Base-by-base conservation (phyloP, 2,888 invertebrate genomes). In the Syrista parreyssii region DNA sequence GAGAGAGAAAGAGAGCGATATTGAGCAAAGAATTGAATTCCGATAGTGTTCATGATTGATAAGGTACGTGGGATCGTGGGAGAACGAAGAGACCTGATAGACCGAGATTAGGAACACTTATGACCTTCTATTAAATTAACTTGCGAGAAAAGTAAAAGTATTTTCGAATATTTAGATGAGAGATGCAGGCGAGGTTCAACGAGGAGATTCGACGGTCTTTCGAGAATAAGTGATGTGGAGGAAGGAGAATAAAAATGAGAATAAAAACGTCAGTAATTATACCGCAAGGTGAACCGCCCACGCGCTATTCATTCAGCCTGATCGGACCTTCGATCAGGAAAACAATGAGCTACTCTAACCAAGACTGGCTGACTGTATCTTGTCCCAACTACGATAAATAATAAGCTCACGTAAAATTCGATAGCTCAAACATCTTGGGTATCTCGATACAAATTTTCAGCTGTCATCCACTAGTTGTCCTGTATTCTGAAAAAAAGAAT, bases 241-340 rank as follows among this genome's bases (percentile, higher is more conserved):
- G 55, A 55, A 55, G 55, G 55, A 55, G 55, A 55, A 55, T 55
- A 55, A 55, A 55, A 55, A 55, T 55, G 23, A 55, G 55, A 55
- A 55, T 55, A 55, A 55, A 55, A 55, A 55, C 9, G 55, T 55
- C 55, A 23, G 55, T 71, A 71, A 71, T 71, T 71, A 71, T 71
- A 71, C 32, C 32, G 71, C 71, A 71, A 71, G 71, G 71, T 71
- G 71, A 71, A 33, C 71, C 71, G 33, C 71, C 71, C 71, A 71
- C 71, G 71, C 71, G 55, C 55, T 55, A 55, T 55, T 55, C 55
- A 55, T 55, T 55, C 23, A 55, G 55, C 55, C 55, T 55, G 55
- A 55, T 55, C 55, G 55, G 55, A 55, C 55, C 55, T 55, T 55
- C 55, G 55, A 55, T 55, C 55, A 55, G 23, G 55, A 55, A 55